Base-by-base conservation (phyloP, 2,888 invertebrate species). In the Cheilosia scutellata region DNA sequence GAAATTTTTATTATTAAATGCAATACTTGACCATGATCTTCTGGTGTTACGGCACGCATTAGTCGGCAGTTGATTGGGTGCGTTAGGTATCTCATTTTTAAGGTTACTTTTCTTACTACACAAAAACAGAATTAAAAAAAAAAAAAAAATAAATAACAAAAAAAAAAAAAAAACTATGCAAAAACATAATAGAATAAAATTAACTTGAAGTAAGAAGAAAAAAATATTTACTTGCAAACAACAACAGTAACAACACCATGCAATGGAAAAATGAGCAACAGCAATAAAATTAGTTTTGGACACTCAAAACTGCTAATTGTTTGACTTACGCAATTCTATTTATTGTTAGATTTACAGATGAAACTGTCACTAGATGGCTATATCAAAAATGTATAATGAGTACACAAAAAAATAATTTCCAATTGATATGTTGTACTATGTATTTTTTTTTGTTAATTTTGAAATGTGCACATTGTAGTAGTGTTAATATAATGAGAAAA, bases 281-380 rank as follows among this genome's bases (percentile, higher is more conserved):
- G 72, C 44, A 82, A 66, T 68, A 72, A 33, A 77, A 72, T 80
- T 66, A 51, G 42, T 68, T 72, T 76, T 72, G 33, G 62, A 82
- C 76, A 82, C 76, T 77, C 74, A 80, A 77, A 37, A 77, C 77
- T 57, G 68, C 68, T 86, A 75, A 66, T 75, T 80, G 37, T 71
- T 74, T 55, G 94, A 96, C 97, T 97, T 96, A 97, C 97, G 96
- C 96, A 94, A 97, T 97, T 94, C 97, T 95, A 95, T 96, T 96
- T 95, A 97, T 95, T 94, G 96, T 96, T 94, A 97, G 96, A 95
- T 97, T 97, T 95, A 97, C 96, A 94, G 96, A 95, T 93, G 97
- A 97, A 94, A 97, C 96, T 93, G 96, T 96, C 96, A 96, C 96
- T 95, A 97, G 96, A 95, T 97, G 96, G 96, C 97, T 97, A 95